phyloP scores from a whole-genome alignment of 2,113 vertebrate species.

The Mustela lutreola region DNA sequence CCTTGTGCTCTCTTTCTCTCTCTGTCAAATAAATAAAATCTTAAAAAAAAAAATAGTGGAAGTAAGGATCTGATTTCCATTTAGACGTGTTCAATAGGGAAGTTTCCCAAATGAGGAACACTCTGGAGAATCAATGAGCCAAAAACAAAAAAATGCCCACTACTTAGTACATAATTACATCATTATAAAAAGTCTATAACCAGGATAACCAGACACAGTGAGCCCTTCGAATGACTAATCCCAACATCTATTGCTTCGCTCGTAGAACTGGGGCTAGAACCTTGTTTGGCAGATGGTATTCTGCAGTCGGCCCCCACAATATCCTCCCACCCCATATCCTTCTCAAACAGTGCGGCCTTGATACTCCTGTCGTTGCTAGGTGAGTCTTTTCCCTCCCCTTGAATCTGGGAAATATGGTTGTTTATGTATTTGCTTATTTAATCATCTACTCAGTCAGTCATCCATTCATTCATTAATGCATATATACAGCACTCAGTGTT shows the following conservation, averaged over 20 bases:
- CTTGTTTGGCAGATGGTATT: not conserved
- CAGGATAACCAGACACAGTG: not conserved
- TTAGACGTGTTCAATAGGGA: not conserved
- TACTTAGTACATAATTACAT: conserved; percentile 5
- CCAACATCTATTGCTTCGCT: not conserved
- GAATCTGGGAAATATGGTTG: not conserved
- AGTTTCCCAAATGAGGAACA: not conserved
- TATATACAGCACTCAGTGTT: not conserved
- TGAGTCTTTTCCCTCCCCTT: not conserved
- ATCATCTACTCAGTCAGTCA: not conserved
- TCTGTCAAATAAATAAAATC: too few species aligned
- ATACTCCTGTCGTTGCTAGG: not conserved
- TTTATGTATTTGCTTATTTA: not conserved
- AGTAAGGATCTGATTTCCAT: conserved; percentile 14
- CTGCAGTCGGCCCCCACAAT: not conserved
- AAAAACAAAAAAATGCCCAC: not conserved
- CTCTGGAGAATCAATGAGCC: not conserved
- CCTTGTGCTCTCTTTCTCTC: too few species aligned
- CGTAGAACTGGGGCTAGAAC: not conserved
- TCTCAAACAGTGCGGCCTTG: not conserved
- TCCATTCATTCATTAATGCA: not conserved
- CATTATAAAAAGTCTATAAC: not conserved
- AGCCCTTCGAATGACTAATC: not conserved
- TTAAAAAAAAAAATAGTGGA: not conserved
- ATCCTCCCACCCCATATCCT: not conserved